Evolutionary conservation across 1,140 invertebrate species (phyloP).

Genomic region (Hydropsyche tenuis): DNA sequence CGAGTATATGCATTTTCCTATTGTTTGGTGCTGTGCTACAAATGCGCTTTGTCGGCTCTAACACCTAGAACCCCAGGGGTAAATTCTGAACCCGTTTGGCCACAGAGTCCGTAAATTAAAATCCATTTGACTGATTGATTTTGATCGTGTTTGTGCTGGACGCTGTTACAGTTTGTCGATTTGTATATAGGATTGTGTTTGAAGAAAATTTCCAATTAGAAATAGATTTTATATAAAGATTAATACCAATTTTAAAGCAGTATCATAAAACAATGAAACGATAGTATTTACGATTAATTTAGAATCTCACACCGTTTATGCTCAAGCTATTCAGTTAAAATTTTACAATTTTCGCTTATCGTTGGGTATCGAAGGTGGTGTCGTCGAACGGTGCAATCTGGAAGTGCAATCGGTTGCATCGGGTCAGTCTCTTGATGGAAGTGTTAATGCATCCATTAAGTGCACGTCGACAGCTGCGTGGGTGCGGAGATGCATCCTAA

Average conservation of each 20-base stretch:
- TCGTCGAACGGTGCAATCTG: constrained; percentile 17
- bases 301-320: no score
- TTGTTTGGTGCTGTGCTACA: constrained; percentile 12
- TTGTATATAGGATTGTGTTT: neutral
- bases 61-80: constrained; percentile 1
- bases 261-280: no score
- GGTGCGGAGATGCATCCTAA: constrained; percentile 19
- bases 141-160: neutral
- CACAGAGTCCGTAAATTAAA: constrained; percentile 32
- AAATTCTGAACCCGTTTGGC: neutral
- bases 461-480: constrained; percentile 42
- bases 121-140: constrained; percentile 6
- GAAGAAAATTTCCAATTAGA: neutral
- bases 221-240: neutral
- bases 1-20: neutral
- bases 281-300: no score
- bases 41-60: constrained; percentile 33
- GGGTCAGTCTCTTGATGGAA: constrained; percentile 33
- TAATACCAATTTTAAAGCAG: neutral
- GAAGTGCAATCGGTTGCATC: neutral
- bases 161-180: no score
- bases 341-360: neutral
- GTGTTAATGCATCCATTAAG: constrained; percentile 48
- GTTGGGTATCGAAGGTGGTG: neutral
- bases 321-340: neutral